phyloP scores from a whole-genome alignment of 2,797 vertebrate species.

The Limnodromus scolopaceus region DNA sequence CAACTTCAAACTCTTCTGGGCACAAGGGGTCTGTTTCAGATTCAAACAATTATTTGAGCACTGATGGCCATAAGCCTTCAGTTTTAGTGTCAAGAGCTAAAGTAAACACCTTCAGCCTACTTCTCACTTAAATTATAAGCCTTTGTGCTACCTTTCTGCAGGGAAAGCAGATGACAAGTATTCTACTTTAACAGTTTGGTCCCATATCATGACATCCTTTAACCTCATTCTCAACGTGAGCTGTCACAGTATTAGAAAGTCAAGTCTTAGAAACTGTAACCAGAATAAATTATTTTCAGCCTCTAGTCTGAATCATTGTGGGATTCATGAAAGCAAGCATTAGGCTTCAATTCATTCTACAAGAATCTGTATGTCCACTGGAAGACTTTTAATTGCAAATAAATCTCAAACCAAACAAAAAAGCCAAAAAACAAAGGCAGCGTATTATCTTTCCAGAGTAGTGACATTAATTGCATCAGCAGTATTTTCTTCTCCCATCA shows the following conservation, averaged over 20 bases:
- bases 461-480: not conserved
- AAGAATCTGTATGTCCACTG: not conserved
- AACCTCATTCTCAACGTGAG: not conserved
- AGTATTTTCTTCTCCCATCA: not conserved
- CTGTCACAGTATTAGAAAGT: not conserved
- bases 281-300: not conserved
- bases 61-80: not conserved
- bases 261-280: not conserved
- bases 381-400: not conserved
- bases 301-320: not conserved
- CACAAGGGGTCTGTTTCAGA: not conserved
- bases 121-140: not conserved
- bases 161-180: not conserved
- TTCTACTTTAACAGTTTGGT: not conserved
- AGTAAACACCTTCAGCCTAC: not conserved
- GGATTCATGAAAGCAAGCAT: not conserved
- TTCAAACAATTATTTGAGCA: not conserved
- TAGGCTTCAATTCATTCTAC: not conserved
- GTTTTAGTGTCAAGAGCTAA: not conserved
- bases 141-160: not conserved
- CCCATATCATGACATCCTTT: not conserved
- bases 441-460: not conserved
- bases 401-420: not conserved
- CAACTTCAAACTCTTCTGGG: not conserved
- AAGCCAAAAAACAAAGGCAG: not conserved